Percentiles rank a stretch among this genome's conserved stretches.
Conservation (phyloP, 2,888 invertebrate genomes). For the Euzetes globulus region DNA sequence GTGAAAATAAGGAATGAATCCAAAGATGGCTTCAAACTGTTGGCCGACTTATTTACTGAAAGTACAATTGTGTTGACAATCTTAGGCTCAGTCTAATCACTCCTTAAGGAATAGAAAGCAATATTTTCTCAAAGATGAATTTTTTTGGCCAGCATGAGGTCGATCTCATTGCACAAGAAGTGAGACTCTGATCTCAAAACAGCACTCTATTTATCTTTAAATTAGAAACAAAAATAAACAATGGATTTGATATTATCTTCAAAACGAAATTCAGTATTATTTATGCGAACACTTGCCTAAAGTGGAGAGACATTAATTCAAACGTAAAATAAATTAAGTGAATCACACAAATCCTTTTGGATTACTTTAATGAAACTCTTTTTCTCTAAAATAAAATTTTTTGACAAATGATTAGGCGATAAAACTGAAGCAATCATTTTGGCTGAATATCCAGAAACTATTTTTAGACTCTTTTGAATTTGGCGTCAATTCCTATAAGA, state of each 20-base stretch:
- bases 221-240: background rate
- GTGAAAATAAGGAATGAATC: background rate
- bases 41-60: background rate
- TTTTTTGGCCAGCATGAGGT: background rate
- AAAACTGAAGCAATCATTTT: no score
- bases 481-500: no score
- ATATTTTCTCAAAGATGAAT: background rate
- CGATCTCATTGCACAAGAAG: background rate
- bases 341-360: background rate
- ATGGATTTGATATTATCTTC: background rate
- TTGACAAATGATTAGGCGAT: no score
- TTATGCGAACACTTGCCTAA: background rate
- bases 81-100: background rate
- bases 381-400: no score
- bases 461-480: no score
- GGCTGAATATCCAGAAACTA: no score
- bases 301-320: background rate
- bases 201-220: background rate
- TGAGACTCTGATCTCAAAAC: background rate
- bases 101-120: background rate
- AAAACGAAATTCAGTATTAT: background rate
- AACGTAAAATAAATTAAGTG: background rate
- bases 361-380: no score
- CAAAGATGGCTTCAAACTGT: background rate
- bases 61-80: background rate